phyloP scores from a whole-genome alignment of 1,140 invertebrate genomes.

The Pectinophora gossypiella region DNA sequence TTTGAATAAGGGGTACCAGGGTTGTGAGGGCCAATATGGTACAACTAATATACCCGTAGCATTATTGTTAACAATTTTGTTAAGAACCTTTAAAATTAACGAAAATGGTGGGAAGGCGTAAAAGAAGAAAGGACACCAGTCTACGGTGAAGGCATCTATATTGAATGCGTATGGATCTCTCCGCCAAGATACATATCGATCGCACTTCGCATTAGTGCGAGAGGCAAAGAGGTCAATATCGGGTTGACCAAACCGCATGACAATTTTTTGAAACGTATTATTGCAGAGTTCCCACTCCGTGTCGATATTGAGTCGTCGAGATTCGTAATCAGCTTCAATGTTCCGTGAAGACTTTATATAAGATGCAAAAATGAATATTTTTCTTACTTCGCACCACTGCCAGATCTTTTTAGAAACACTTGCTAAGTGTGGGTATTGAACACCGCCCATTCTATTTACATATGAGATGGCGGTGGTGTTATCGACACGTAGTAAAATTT shows the following conservation, averaged over 20 bases:
- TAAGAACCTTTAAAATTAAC: slow-evolving; percentile 12
- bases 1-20: slow-evolving; percentile 15
- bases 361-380: slow-evolving; percentile 12
- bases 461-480: slow-evolving; percentile 14
- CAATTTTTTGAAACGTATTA: slow-evolving; percentile 2
- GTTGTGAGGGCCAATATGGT: slow-evolving; percentile 13
- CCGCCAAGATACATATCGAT: slow-evolving; percentile 6
- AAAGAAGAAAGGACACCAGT: slow-evolving; percentile 3
- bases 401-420: slow-evolving; percentile 2
- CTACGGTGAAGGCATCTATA: slow-evolving; percentile 8
- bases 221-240: slow-evolving; percentile 14
- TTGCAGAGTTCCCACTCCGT: slow-evolving; percentile 9
- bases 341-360: slow-evolving; percentile 13
- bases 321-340: slow-evolving; percentile 11
- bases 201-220: slow-evolving; percentile 11
- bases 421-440: slow-evolving; percentile 10
- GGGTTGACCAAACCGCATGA: slow-evolving; percentile 5
- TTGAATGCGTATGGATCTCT: slow-evolving; percentile 8
- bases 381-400: slow-evolving; percentile 9
- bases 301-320: slow-evolving; percentile 8
- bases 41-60: slow-evolving; percentile 11
- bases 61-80: slow-evolving; percentile 12
- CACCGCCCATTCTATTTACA: slow-evolving; percentile 13
- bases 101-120: slow-evolving; percentile 10
- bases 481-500: slow-evolving; percentile 10